Evolutionary conservation across 2,113 vertebrate species (phyloP), one percentile per base, ranked within the genome.

Genomic region (Alces alces): DNA sequence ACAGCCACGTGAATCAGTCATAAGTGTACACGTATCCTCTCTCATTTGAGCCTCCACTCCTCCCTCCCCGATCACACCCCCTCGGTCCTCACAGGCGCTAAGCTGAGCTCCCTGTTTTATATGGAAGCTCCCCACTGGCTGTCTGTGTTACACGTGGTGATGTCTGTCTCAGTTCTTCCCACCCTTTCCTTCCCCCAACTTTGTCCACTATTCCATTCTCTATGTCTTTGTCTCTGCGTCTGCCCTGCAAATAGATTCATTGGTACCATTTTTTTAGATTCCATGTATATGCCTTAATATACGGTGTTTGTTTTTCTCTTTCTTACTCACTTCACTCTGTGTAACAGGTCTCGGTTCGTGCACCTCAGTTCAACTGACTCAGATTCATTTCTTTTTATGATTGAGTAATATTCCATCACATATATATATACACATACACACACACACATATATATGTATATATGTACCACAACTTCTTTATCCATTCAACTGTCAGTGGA

Each of bases 371-470:
- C n/a, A 70, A 23, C 66, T 70, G 66, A 39, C n/a, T 39, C 66
- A 70, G 39, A 70, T 39, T 70, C n/a, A 39, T 70, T 39, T 10
- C 66, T 39, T 39, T 70, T 70, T 23, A 36, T 70, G 19, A n/a
- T 70, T 36, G 66, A 70, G 66, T 33, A 64, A 64, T 64, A 64
- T 70, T 70, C n/a, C 33, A 11, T 66, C 47, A 16, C 2, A 66
- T 17, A 66, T 30, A 61, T 15, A 28, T 3, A 61, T 0, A 30
- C 0, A 61, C 0, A 30, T 1, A 60, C 0, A 14, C 12, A 30
- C 0, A 3, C 0, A 28, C 6, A 30, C 13, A 4, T n/a, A 0
- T n/a, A 15, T n/a, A 7, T 66, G 0, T 64, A 33, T 66, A 10
- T 66, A 66, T 10, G 21, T 5, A 36, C 66, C 19, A 23, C 1